Conservation (phyloP, 2,888 invertebrate species). For the Dysmachus trigonus region DNA sequence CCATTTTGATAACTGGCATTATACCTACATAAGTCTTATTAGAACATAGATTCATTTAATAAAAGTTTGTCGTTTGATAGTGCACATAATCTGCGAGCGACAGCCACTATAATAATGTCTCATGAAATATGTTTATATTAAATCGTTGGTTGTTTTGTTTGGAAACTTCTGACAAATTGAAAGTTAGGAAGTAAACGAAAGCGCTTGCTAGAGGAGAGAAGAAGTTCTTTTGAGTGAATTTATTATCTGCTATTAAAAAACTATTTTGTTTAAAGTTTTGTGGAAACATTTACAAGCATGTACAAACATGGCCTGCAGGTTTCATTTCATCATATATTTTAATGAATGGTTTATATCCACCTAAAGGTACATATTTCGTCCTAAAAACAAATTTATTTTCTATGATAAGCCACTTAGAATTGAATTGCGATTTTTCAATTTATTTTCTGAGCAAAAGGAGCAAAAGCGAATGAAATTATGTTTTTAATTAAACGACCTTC, state of each 20-base stretch:
- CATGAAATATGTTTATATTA: not conserved
- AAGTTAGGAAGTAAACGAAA: too few relatives aligned
- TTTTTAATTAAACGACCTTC: not conserved
- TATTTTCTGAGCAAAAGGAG: not conserved
- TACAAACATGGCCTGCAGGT: too few relatives aligned
- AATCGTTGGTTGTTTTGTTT: not conserved
- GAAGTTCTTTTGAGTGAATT: too few relatives aligned
- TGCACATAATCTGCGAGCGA: not conserved
- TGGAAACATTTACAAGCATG: too few relatives aligned
- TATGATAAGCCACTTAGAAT: not conserved
- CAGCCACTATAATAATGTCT: not conserved
- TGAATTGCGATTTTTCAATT: not conserved
- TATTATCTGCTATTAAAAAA: too few relatives aligned
- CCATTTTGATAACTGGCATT: not conserved
- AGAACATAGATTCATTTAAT: not conserved
- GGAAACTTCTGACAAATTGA: not conserved
- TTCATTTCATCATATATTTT: too few relatives aligned
- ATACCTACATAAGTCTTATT: too few relatives aligned
- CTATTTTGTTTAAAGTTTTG: too few relatives aligned
- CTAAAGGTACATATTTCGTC: not conserved
- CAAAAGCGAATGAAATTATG: not conserved
- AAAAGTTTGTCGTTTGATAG: not conserved
- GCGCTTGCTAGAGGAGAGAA: too few relatives aligned
- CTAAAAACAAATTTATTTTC: not conserved
- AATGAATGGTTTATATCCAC: too few relatives aligned